Conservation (phyloP, 2,797 vertebrate genomes). For the Hippopotamyrus pictus region DNA sequence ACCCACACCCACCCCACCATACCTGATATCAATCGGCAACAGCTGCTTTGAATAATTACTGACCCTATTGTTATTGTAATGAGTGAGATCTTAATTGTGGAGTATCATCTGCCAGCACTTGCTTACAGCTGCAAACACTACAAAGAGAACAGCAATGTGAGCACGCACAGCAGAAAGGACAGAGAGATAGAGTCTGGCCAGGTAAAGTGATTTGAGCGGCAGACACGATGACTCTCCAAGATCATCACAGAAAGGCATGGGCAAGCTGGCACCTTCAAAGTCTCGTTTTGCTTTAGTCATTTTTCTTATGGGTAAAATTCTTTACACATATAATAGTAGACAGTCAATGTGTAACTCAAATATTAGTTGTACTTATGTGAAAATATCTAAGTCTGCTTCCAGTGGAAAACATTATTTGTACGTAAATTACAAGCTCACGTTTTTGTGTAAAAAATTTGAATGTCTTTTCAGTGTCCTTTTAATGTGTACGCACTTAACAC, state of each 20-base stretch:
- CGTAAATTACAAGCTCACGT: background rate
- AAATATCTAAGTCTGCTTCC: background rate
- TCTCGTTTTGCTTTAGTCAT: background rate
- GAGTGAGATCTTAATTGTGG: constrained; percentile 59
- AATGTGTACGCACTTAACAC: background rate
- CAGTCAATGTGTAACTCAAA: background rate
- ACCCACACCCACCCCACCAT: background rate
- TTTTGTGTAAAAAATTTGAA: background rate
- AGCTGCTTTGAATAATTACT: constrained; percentile 71
- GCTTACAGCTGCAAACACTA: constrained; percentile 30
- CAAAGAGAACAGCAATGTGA: background rate
- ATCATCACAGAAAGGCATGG: background rate
- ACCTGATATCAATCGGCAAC: constrained; percentile 43
- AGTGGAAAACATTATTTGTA: background rate
- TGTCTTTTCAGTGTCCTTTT: background rate
- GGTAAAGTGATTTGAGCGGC: constrained; percentile 13
- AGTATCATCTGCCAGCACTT: constrained; percentile 52
- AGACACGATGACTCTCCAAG: background rate
- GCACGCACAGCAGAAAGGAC: background rate
- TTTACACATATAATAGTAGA: background rate
- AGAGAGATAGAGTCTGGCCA: background rate
- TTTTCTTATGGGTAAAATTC: background rate
- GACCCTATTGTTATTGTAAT: constrained; percentile 74
- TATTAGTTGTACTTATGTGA: background rate
- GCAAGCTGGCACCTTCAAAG: background rate